Percentiles rank a stretch among this genome's conserved stretches.
These are phyloP conservation scores for Neopelma chrysocephalum DNA, from an alignment of 2,797 vertebrate genomes.

Conservation along the genomic window DNA sequence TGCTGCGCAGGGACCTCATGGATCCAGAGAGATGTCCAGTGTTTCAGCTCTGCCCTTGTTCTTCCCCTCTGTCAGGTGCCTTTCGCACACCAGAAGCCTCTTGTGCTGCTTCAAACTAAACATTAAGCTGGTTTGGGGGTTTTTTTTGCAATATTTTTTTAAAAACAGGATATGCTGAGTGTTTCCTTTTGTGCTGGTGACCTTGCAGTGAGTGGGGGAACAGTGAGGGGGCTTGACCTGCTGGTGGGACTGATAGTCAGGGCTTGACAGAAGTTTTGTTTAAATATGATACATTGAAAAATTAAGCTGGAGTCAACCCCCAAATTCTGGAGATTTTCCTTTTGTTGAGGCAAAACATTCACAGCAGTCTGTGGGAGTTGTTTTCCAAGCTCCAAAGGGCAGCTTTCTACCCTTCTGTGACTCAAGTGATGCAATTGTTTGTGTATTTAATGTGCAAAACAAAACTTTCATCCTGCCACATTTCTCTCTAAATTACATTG, in stretches of 20 bases:
- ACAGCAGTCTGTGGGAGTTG: background rate
- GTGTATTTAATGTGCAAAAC: background rate
- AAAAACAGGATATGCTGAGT: slow-evolving; percentile 15
- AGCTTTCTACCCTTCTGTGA: background rate
- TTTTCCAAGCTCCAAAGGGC: background rate
- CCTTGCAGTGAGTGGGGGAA: background rate
- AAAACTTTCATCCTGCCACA: background rate
- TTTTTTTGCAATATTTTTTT: background rate
- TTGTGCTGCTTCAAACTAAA: background rate
- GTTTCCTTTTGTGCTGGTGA: slow-evolving; percentile 22
- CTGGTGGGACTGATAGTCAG: background rate
- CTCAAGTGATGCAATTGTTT: background rate
- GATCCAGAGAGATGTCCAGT: background rate
- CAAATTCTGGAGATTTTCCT: background rate
- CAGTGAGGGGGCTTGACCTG: background rate
- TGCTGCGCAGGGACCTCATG: rapidly evolving
- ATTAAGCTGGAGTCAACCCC: background rate
- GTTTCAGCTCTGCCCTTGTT: background rate
- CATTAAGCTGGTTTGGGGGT: background rate
- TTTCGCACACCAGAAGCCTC: background rate
- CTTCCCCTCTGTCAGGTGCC: background rate
- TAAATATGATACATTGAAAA: background rate
- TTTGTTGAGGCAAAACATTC: background rate
- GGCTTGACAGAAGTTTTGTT: slow-evolving; percentile 3
- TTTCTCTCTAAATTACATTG: background rate